Evolutionary conservation across 2,888 invertebrate genomes (phyloP), one percentile per base, ranked within the genome.

Genomic region (Tromatobia lineatoria): DNA sequence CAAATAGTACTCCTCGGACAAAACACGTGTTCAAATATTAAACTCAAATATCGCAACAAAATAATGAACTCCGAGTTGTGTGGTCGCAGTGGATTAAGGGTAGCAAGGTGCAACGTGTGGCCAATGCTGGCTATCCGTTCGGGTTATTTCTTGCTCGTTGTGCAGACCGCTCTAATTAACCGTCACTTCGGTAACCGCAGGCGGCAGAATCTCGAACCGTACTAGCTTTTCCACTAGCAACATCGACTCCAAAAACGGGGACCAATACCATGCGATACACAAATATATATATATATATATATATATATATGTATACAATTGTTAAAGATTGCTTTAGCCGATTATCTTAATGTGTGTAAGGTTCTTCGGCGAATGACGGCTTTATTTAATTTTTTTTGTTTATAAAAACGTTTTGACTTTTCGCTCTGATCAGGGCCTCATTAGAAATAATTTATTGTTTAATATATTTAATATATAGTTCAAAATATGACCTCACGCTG

Each of bases 131-230:
- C 7, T 66, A 67, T 67, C 69, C 57, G 38, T 7, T 64, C 13
- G 61, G n/a, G 61, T 34, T 38, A 70, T 78, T 78, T 78, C 78
- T 78, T 78, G 70, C 70, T 70, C 47, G 78, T 70, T 61, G 42
- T 20, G 47, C 23, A n/a, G 38, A 18, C n/a, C 64, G 71, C 71
- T 79, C 64, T 79, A 79, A 79, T 71, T 79, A 79, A 79, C 71
- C 79, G 64, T 79, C 79, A 64, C 79, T 79, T 66, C 71, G 71
- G n/a, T 54, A 45, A 79, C 79, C 79, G 71, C 79, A 79, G 52
- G 52, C 20, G 15, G 78, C 47, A 18, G n/a, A 38, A 59, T 69
- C 69, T 59, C 59, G 61, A 78, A 78, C 61, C 11, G 59, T 4
- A 70, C 61, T 50, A 70, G 77, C 67, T 77, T 69, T 42, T 13